Conservation (phyloP, 2,797 vertebrate species). For the Lerista edwardsae region DNA sequence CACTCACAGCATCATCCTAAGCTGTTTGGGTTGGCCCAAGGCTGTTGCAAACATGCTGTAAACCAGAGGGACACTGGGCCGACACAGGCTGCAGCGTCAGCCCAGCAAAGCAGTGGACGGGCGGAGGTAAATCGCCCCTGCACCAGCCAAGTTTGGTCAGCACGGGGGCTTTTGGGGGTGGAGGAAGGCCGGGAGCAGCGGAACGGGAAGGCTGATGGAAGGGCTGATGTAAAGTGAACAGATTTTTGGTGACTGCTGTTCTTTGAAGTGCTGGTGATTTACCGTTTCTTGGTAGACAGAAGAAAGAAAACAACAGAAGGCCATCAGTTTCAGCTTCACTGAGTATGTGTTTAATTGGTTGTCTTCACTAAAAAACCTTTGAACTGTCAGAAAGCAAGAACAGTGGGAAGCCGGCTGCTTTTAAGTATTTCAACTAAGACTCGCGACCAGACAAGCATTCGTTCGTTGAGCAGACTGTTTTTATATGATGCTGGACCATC, state of each 20-base stretch:
- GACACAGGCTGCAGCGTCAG: no score
- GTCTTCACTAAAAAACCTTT: not conserved
- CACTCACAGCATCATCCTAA: no score
- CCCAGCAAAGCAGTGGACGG: no score
- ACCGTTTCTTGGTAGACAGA: constrained; percentile 17
- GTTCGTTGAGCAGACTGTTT: not conserved
- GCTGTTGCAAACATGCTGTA: no score
- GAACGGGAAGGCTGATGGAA: no score
- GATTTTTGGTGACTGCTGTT: not conserved
- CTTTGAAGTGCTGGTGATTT: constrained; percentile 19
- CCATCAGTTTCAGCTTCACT: not conserved
- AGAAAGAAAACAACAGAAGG: constrained; percentile 23
- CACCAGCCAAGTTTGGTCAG: no score
- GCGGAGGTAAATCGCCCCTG: no score
- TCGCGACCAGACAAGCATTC: not conserved
- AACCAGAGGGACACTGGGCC: no score
- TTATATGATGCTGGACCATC: not conserved
- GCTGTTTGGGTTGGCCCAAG: no score
- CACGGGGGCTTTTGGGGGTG: no score
- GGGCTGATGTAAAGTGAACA: not conserved
- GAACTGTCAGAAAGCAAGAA: constrained; percentile 5
- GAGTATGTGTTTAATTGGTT: constrained; percentile 20
- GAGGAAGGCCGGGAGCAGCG: no score
- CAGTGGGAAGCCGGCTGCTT: constrained; percentile 10
- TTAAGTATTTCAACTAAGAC: constrained; percentile 25